These are phyloP conservation scores for Cheiracanthium punctorium DNA, from an alignment of 2,888 invertebrate genomes.

Conservation along the genomic window DNA sequence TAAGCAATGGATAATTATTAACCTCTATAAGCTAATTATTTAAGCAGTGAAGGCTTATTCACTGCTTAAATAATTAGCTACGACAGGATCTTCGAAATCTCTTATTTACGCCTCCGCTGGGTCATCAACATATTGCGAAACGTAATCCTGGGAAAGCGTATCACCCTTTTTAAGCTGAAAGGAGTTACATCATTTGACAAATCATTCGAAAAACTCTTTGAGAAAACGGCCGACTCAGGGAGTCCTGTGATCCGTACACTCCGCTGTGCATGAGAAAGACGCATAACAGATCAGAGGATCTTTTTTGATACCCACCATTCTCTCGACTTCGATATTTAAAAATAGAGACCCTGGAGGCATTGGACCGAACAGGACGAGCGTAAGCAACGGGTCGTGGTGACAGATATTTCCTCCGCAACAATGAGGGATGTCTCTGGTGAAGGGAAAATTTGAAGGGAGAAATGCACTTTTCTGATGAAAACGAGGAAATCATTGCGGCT, in stretches of 20 bases:
- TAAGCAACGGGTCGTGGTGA: neutral
- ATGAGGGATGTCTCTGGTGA: neutral
- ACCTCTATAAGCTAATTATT: too few relatives aligned
- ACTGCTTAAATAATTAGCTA: too few relatives aligned
- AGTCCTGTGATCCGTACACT: neutral
- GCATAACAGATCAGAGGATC: neutral
- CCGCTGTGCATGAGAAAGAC: neutral
- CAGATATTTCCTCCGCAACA: constrained; percentile 2
- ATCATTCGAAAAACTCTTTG: constrained; percentile 11
- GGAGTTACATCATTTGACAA: neutral
- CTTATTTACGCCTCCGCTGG: too few relatives aligned
- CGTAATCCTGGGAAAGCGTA: neutral
- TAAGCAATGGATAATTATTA: too few relatives aligned
- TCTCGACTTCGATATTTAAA: neutral
- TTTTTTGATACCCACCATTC: neutral
- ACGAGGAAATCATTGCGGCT: neutral
- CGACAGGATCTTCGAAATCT: too few relatives aligned
- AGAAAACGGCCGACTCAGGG: neutral
- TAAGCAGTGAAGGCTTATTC: too few relatives aligned
- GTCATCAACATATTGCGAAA: neutral
- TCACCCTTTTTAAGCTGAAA: neutral
- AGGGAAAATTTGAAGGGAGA: neutral
- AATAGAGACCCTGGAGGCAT: neutral
- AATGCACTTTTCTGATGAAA: neutral
- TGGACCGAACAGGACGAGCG: constrained; percentile 8